These are phyloP conservation scores for Druon quercuslanigerum DNA, from an alignment of 1,140 invertebrate genomes.

Conservation along the genomic window DNA sequence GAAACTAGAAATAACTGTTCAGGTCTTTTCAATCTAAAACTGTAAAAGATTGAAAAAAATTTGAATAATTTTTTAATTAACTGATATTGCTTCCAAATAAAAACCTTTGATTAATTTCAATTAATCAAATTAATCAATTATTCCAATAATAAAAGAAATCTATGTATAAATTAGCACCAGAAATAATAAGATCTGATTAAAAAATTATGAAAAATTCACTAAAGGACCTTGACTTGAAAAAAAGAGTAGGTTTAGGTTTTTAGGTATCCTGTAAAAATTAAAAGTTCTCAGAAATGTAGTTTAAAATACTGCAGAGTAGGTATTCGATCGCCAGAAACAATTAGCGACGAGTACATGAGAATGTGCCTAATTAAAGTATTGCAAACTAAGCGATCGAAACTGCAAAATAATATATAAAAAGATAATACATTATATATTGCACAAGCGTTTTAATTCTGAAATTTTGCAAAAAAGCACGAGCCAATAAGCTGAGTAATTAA, in stretches of 20 bases:
- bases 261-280: not conserved
- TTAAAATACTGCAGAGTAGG: constrained; percentile 1
- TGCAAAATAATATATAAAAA: not conserved
- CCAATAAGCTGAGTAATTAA: no score
- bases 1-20: not conserved
- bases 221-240: not conserved
- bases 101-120: no score
- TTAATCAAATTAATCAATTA: no score
- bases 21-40: constrained; percentile 1
- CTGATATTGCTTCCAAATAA: no score
- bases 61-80: not conserved
- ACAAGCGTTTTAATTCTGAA: not conserved
- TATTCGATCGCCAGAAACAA: constrained; percentile 5
- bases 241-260: not conserved
- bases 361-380: not conserved
- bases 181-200: constrained; percentile 9
- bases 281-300: not conserved
- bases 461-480: not conserved
- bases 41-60: not conserved
- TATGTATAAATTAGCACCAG: constrained; percentile 20
- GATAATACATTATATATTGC: not conserved
- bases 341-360: not conserved
- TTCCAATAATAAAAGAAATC: not conserved
- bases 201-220: constrained; percentile 21
- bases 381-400: not conserved